Conservation (phyloP, 2,113 vertebrate species). For the Myanophis thanlyinensis region DNA sequence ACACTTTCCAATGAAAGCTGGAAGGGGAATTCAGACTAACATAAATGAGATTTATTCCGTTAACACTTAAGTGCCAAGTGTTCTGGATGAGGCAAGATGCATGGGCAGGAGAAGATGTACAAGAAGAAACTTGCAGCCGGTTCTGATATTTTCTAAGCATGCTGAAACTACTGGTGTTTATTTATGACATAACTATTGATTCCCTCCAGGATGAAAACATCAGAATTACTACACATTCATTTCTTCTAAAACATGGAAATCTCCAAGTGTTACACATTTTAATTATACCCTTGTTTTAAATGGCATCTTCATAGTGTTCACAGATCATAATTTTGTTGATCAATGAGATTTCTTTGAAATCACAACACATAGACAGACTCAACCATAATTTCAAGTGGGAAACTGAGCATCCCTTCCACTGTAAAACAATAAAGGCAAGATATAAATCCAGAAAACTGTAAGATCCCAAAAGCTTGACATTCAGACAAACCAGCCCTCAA, state of each 20-base stretch:
- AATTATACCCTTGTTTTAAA: slow-evolving; percentile 11
- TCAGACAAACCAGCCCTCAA: not conserved
- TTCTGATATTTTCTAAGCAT: slow-evolving; percentile 2
- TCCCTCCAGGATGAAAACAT: not conserved
- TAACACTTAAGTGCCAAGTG: slow-evolving; percentile 49
- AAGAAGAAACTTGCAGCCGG: slow-evolving; percentile 38
- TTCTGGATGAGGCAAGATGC: slow-evolving; percentile 39
- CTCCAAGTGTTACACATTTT: slow-evolving; percentile 38
- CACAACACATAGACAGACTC: not conserved
- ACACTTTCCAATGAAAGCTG: slow-evolving; percentile 59
- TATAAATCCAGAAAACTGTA: not conserved
- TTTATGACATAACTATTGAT: slow-evolving; percentile 16
- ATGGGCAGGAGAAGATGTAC: not conserved
- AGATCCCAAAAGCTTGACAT: not conserved
- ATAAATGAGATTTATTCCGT: slow-evolving; percentile 57
- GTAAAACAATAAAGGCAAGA: not conserved
- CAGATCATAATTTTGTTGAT: slow-evolving; percentile 3
- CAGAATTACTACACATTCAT: slow-evolving; percentile 13
- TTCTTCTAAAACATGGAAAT: slow-evolving; percentile 18
- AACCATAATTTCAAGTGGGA: not conserved
- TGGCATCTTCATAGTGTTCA: slow-evolving; percentile 33
- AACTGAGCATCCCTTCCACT: not conserved
- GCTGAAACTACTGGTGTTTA: not conserved
- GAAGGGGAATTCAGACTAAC: slow-evolving; percentile 54
- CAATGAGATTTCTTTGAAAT: slow-evolving; percentile 3